These are phyloP conservation scores for Rafetus swinhoei DNA, from an alignment of 2,113 vertebrate species.

Conservation along the genomic window DNA sequence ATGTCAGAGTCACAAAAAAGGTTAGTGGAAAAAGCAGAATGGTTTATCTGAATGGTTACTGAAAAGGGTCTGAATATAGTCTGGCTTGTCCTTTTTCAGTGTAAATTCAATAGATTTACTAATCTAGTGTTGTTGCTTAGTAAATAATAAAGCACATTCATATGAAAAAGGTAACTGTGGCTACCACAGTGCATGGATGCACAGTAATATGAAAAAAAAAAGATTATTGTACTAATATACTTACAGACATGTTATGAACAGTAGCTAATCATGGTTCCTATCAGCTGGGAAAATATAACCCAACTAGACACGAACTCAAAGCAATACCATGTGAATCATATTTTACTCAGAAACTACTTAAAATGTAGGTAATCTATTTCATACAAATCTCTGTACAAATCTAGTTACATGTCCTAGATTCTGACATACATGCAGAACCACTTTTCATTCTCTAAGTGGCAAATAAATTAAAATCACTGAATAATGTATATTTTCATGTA, in stretches of 20 bases:
- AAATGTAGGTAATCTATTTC: background rate
- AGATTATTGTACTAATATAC: background rate
- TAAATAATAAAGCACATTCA: background rate
- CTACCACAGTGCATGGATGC: background rate
- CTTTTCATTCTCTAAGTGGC: conserved; percentile 8
- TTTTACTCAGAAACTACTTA: background rate
- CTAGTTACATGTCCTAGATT: background rate
- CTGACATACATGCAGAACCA: background rate
- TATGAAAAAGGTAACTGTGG: background rate
- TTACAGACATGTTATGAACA: background rate
- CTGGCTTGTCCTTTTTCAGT: background rate
- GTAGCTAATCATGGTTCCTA: background rate
- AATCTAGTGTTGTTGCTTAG: background rate
- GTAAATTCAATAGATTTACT: background rate
- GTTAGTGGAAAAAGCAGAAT: background rate
- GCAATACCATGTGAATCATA: background rate
- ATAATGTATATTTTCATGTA: background rate
- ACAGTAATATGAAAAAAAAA: background rate
- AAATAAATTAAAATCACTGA: conserved; percentile 25
- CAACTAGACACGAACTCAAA: background rate
- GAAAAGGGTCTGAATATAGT: background rate
- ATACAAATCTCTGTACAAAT: background rate
- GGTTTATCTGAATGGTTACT: background rate
- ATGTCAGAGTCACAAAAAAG: background rate
- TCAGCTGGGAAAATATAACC: background rate